These are phyloP conservation scores for Dendrolimus punctatus DNA, from an alignment of 1,140 invertebrate species.

Conservation along the genomic window DNA sequence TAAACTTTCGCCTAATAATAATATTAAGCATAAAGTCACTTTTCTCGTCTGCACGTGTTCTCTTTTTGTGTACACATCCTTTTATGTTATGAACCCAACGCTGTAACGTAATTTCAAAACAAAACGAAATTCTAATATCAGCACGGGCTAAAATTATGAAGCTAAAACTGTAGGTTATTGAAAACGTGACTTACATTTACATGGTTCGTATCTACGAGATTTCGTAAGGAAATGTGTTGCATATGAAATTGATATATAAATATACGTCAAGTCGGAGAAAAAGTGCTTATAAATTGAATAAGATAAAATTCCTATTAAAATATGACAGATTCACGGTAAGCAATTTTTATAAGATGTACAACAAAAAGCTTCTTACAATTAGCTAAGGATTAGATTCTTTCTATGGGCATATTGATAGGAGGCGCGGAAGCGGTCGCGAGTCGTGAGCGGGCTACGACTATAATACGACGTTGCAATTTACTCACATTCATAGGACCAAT, in stretches of 20 bases:
- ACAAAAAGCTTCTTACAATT: too few relatives aligned
- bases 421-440: conserved; percentile 30
- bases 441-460: conserved; percentile 13
- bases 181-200: conserved; percentile 71
- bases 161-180: conserved; percentile 71
- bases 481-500: conserved; percentile 69
- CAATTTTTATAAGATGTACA: too few relatives aligned
- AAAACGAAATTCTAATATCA: conserved; percentile 67
- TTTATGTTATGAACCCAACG: background rate
- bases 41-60: too few relatives aligned
- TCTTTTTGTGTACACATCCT: too few relatives aligned
- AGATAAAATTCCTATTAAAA: background rate
- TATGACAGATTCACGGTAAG: too few relatives aligned
- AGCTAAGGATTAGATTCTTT: too few relatives aligned
- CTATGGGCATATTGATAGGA: conserved; percentile 5
- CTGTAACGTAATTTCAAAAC: conserved; percentile 46
- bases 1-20: too few relatives aligned
- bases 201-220: conserved; percentile 54
- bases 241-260: conserved; percentile 11
- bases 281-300: conserved; percentile 8
- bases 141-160: conserved; percentile 68
- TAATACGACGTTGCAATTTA: conserved; percentile 47
- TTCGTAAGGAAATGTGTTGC: conserved; percentile 40
- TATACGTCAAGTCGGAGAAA: conserved; percentile 2
- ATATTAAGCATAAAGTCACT: too few relatives aligned